Conservation (phyloP, 64 coral and sea anemone genomes). For the Montipora capricornis region DNA sequence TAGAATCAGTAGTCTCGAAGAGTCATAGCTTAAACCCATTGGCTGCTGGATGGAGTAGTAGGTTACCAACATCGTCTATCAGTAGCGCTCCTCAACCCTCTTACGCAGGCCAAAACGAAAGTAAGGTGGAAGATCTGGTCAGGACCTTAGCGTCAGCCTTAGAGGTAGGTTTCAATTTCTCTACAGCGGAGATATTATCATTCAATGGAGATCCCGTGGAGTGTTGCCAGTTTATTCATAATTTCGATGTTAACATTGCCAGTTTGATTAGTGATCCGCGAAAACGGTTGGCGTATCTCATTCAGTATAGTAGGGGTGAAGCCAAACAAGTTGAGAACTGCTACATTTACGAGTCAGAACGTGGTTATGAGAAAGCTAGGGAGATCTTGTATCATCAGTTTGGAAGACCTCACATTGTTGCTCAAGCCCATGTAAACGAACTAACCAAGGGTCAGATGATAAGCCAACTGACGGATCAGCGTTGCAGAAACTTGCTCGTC, state of each 20-base stretch:
- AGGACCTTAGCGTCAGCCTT: too few species aligned
- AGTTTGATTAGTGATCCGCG: background rate
- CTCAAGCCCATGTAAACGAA: background rate
- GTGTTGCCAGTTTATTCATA: conserved; percentile 41
- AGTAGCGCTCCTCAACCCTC: too few species aligned
- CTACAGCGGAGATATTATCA: conserved; percentile 10
- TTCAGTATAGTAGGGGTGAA: conserved; percentile 19
- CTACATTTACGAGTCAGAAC: background rate
- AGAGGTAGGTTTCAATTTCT: background rate
- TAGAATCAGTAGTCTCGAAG: too few species aligned
- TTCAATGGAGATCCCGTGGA: conserved; percentile 41
- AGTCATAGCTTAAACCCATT: too few species aligned
- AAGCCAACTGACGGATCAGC: background rate
- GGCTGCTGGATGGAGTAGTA: too few species aligned
- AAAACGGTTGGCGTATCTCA: conserved; percentile 3
- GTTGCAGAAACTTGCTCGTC: background rate
- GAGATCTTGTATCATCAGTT: conserved; percentile 15
- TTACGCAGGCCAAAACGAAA: too few species aligned
- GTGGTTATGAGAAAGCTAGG: background rate
- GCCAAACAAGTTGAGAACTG: conserved; percentile 33
- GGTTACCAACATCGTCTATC: too few species aligned
- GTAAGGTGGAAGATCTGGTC: too few species aligned
- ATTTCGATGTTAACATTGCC: conserved; percentile 34
- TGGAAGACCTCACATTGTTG: conserved; percentile 32
- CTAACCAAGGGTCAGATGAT: conserved; percentile 8